Base-by-base conservation (phyloP, 2,113 vertebrate species). In the Lasiurus borealis region DNA sequence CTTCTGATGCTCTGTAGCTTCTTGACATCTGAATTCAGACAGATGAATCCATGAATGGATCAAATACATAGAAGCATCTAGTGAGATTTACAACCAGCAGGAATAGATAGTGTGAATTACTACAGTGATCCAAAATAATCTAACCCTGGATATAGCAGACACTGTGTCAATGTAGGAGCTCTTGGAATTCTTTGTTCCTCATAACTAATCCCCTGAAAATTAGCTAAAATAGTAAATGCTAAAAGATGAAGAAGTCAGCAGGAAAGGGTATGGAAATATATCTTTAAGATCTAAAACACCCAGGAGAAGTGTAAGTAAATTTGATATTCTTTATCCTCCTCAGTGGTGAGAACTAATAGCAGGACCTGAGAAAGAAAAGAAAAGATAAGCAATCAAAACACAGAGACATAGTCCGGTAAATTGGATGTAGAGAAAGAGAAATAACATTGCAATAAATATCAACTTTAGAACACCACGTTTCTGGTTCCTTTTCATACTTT, bases 91-190 rank as follows among this genome's bases (percentile, higher is more conserved):
- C 5, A 71, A 75, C 23, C 36, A 88, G 50, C 15, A 68, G 8
- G 11, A 93, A 44, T 13, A 86, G 48, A 89, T 89, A 92, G 52
- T 87, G n/a, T 76, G 21, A 92, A 72, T 88, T 90, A 80, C 7
- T 27, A 57, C 19, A 46, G 8, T 80, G 11, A 84, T 21, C 19
- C 27, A 72, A 64, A 12, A 75, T 54, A n/a, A 94, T 76, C n/a
- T 75, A 76, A 75, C 7, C 3, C 18, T 59, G 71, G 15, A 71
- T 71, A 25, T 40, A 90, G 14, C 1, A 48, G 48, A 62, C 6
- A 34, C 54, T n/a, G 10, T 27, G 1, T 64, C 54, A n/a, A 4
- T 19, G n/a, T 50, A 59, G 21, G 31, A 31, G 23, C 44, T 71
- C 34, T 8, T 29, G n/a, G 13, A 31, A 14, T 40, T 75, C 29